Percentiles rank a stretch among this genome's conserved stretches.
Evolutionary conservation across 2,797 vertebrate species (phyloP).

Genomic region (Aldrovandia affinis): DNA sequence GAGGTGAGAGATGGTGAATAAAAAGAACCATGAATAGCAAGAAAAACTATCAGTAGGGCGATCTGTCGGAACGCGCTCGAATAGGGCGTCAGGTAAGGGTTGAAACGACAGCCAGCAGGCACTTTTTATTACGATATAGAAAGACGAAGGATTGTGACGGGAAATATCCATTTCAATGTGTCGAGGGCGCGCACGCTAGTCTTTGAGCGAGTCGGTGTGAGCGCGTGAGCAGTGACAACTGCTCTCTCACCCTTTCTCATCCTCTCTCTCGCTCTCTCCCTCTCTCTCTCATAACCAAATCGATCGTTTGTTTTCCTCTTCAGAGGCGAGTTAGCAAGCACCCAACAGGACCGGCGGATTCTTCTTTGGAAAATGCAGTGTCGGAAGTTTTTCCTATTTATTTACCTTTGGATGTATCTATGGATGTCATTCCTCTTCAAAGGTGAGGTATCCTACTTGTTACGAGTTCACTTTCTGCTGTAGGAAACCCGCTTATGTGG

Average conservation of each 20-base stretch:
- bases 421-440: constrained; percentile 34
- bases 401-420: constrained; percentile 31
- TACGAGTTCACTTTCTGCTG: constrained; percentile 2
- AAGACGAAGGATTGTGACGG: not conserved
- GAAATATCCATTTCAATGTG: not conserved
- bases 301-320: constrained; percentile 2
- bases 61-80: not conserved
- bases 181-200: not conserved
- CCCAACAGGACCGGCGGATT: constrained; percentile 3
- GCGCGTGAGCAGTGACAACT: constrained; percentile 3
- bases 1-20: too few relatives aligned
- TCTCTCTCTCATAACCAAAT: constrained; percentile 10
- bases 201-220: not conserved
- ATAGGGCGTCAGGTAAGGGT: not conserved
- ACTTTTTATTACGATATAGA: not conserved
- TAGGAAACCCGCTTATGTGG: not conserved
- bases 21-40: too few relatives aligned
- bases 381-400: constrained; percentile 24
- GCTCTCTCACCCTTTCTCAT: not conserved
- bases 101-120: not conserved
- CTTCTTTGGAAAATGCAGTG: constrained; percentile 26
- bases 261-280: not conserved
- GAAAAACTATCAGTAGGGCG: not conserved
- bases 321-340: not conserved
- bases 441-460: constrained; percentile 26